Conservation (phyloP, 37 sponge, comb jelly and placozoan genomes). For the Hormiphora californensis region DNA sequence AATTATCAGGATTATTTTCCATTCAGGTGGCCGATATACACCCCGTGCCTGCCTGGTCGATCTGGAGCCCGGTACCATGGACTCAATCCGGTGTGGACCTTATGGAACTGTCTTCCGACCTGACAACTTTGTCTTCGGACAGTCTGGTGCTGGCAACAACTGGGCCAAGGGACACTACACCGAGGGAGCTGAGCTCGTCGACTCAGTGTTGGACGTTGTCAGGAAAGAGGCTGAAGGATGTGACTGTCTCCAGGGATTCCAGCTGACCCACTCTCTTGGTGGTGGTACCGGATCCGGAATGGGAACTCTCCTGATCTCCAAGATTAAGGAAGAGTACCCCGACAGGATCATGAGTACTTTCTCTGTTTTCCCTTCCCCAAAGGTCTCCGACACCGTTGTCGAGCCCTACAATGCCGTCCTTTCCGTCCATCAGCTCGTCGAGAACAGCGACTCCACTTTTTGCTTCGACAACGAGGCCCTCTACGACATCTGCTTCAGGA, state of each 20-base stretch:
- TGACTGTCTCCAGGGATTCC: constrained; percentile 39
- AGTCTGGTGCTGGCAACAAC: constrained; percentile 42
- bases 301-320: constrained; percentile 54
- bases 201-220: not conserved
- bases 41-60: constrained; percentile 64
- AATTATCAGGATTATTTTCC: too few species aligned
- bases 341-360: constrained; percentile 62
- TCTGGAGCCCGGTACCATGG: constrained; percentile 58
- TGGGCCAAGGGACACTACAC: constrained; percentile 55
- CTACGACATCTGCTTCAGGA: constrained; percentile 91
- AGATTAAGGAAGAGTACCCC: constrained; percentile 54
- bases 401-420: constrained; percentile 64
- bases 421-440: constrained; percentile 54
- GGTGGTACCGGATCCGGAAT: constrained; percentile 42
- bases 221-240: constrained; percentile 38
- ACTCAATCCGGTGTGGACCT: not conserved
- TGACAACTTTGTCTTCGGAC: constrained; percentile 52
- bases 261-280: constrained; percentile 27
- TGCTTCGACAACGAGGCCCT: constrained; percentile 92
- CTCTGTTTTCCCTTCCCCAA: constrained; percentile 65
- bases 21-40: constrained; percentile 59
- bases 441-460: constrained; percentile 54
- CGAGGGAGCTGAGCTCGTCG: constrained; percentile 44
- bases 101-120: not conserved
- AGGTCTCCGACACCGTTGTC: constrained; percentile 65